Conservation (phyloP, 2,797 vertebrate genomes). For the Vespertilio murinus region DNA sequence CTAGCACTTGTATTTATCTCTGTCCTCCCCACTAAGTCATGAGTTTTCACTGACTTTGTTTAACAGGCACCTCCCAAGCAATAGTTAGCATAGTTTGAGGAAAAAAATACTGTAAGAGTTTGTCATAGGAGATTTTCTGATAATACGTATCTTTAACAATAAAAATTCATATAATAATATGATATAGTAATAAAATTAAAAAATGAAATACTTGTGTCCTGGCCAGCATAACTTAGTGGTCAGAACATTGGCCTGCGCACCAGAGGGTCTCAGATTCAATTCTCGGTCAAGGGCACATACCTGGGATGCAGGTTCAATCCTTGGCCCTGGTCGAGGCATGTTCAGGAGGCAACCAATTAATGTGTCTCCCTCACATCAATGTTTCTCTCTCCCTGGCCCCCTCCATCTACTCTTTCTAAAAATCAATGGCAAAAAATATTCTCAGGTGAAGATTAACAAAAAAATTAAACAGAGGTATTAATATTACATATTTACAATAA, state of each 20-base stretch:
- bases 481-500: background rate
- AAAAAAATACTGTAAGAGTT: background rate
- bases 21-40: background rate
- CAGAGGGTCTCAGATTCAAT: no score
- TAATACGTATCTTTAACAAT: background rate
- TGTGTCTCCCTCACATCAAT: no score
- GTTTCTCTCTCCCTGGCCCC: no score
- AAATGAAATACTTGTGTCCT: background rate
- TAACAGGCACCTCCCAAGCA: background rate
- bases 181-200: conserved; percentile 9
- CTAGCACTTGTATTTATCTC: background rate
- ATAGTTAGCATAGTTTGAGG: background rate
- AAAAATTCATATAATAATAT: background rate
- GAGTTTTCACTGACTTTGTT: background rate
- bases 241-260: no score
- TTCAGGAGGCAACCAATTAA: no score
- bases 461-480: background rate
- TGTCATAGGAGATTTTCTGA: background rate
- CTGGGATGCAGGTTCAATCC: no score
- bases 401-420: no score
- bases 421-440: no score
- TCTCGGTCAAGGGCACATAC: no score
- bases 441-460: background rate
- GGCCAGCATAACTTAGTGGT: no score
- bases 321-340: no score